Evolutionary conservation across 2,888 invertebrate genomes (phyloP).

Genomic region (Notocelia uddmanniana): DNA sequence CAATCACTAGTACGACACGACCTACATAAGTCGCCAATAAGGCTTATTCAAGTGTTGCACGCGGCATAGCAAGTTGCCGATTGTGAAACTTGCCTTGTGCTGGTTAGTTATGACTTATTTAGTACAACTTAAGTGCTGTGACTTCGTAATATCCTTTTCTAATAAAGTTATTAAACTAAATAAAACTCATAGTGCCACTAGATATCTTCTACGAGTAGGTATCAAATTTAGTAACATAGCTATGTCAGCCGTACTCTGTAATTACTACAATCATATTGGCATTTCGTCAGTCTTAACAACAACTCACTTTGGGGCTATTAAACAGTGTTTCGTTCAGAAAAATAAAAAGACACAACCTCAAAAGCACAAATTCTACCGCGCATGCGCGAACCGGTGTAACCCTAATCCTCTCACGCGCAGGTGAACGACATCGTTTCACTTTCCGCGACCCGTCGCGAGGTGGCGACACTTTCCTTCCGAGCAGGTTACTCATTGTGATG

Average conservation of each 20-base stretch:
- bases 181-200: neutral
- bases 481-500: conserved; percentile 51
- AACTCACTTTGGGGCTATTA: neutral
- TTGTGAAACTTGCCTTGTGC: conserved; percentile 42
- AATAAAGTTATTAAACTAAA: neutral
- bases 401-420: conserved; percentile 55
- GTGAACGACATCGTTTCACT: conserved; percentile 78
- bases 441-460: conserved; percentile 67
- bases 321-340: neutral
- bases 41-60: conserved; percentile 46
- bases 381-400: conserved; percentile 37
- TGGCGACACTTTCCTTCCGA: conserved; percentile 71
- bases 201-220: neutral
- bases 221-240: too few relatives aligned
- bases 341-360: conserved; percentile 3
- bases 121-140: conserved; percentile 9
- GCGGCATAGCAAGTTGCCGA: conserved; percentile 36
- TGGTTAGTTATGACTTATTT: conserved; percentile 31
- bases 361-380: conserved; percentile 23
- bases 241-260: too few relatives aligned
- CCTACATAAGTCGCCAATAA: conserved; percentile 56
- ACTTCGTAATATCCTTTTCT: neutral
- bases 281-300: neutral
- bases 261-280: too few relatives aligned
- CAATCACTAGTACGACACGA: conserved; percentile 58